Evolutionary conservation across 2,113 vertebrate species (phyloP).

Genomic region (Jaculus jaculus): DNA sequence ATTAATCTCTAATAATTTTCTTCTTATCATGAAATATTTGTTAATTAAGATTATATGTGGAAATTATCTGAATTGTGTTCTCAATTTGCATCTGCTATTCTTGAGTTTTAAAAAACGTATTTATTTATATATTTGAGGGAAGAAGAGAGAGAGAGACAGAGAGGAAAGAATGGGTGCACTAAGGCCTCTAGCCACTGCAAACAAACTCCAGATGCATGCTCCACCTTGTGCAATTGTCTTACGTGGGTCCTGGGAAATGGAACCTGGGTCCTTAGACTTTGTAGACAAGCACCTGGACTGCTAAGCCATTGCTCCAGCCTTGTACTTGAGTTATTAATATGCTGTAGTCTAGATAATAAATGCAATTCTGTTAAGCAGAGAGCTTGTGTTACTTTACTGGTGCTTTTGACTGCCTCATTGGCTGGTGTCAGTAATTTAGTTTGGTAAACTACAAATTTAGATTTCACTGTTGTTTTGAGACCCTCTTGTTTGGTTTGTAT

Average conservation of each 20-base stretch:
- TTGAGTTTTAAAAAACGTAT: background rate
- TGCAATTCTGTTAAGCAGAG: background rate
- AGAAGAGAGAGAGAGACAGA: too few relatives aligned
- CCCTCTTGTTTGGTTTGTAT: background rate
- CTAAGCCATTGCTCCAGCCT: too few relatives aligned
- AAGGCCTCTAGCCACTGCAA: too few relatives aligned
- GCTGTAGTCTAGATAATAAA: background rate
- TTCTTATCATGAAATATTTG: constrained; percentile 29
- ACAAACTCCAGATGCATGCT: too few relatives aligned
- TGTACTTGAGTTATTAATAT: background rate
- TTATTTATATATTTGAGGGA: too few relatives aligned
- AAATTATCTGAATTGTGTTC: background rate
- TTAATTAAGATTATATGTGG: background rate
- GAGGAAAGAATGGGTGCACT: too few relatives aligned
- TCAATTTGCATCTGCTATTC: background rate
- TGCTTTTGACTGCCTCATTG: background rate
- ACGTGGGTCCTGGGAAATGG: too few relatives aligned
- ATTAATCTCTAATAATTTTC: background rate
- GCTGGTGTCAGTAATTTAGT: background rate
- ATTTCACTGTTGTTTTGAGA: background rate
- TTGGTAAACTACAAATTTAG: background rate
- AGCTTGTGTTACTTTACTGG: background rate
- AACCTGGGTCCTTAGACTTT: too few relatives aligned
- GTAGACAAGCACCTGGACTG: too few relatives aligned
- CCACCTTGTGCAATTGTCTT: too few relatives aligned